These are phyloP conservation scores for Philhelius pedissequus DNA, from an alignment of 2,888 invertebrate species.

Conservation along the genomic window DNA sequence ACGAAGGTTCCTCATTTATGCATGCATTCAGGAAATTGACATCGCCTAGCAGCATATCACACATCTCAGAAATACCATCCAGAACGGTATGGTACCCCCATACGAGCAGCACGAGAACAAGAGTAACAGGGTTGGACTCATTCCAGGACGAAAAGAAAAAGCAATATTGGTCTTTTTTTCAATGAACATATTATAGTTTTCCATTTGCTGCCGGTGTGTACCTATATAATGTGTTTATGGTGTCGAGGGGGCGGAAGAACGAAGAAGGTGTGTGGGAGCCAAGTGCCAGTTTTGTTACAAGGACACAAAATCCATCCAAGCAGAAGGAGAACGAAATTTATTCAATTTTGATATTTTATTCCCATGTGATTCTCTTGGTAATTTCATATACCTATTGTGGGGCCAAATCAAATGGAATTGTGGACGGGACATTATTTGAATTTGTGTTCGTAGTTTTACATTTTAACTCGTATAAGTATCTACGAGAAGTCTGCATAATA, in stretches of 20 bases:
- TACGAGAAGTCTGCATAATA: constrained; percentile 37
- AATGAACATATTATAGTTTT: background rate
- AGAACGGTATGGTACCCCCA: too few relatives aligned
- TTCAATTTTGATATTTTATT: constrained; percentile 70
- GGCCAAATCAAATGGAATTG: constrained; percentile 67
- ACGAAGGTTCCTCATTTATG: constrained; percentile 54
- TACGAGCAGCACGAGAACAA: too few relatives aligned
- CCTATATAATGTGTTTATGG: background rate
- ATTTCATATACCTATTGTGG: constrained; percentile 68
- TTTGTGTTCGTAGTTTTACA: constrained; percentile 58
- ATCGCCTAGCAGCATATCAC: constrained; percentile 45
- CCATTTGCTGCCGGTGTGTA: background rate
- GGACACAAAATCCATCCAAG: constrained; percentile 65
- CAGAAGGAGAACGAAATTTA: constrained; percentile 67
- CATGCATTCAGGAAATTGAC: constrained; percentile 64
- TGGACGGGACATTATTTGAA: constrained; percentile 67
- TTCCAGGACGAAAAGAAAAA: constrained; percentile 8
- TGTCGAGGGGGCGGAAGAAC: too few relatives aligned
- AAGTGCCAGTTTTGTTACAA: constrained; percentile 46
- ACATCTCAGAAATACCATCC: constrained; percentile 12
- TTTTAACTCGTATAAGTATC: constrained; percentile 8
- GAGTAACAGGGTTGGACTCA: constrained; percentile 48
- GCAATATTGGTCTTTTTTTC: constrained; percentile 4
- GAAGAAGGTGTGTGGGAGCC: constrained; percentile 10
- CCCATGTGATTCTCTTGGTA: constrained; percentile 66